Base-by-base conservation (phyloP, 2,797 vertebrate genomes). In the Mus minutoides region DNA sequence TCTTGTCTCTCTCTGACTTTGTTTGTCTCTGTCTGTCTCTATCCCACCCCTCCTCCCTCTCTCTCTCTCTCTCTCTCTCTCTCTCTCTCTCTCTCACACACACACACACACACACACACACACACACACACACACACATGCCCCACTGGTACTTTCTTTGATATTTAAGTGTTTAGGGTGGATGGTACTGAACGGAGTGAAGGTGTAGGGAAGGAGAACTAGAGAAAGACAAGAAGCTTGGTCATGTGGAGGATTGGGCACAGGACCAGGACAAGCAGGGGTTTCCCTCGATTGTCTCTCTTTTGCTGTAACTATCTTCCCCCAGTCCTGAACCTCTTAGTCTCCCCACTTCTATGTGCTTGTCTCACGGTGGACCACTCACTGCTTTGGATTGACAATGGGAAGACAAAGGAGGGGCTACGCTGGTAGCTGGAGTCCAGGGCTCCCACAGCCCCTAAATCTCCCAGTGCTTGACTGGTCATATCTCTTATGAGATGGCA, bases 161-260 rank as follows among this genome's bases (percentile, higher is more conserved):
- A 24, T 86, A n/a, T 80, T 88, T 96, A 94, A 97, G 62, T 91
- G 95, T 93, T 97, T 89, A 3, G 43, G 92, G 94, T 88, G 24
- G 73, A 79, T 94, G 90, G 76, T 79, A 76, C 31, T 67, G 60
- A 92, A 52, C 11, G 21, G 64, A 62, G 77, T 56, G 56, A 75
- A 89, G 95, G 90, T 79, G 54, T 79, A 92, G 49, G 22, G 67
- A 76, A 87, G 62, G 84, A 76, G 85, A 31, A 29, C 40, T 64
- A 84, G 75, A 37, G 80, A 29, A 43, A 73, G 71, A 26, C 62
- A 29, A 52, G 64, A 73, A 71, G 76, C n/a, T 83, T 58, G 79
- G 26, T 16, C 3, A 31, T 17, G 3, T 40, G 4, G 37, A 82
- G 34, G 62, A 2, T 3, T 13, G 34, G 54, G 79, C 75, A 17